phyloP scores from a whole-genome alignment of 37 sponge, comb jelly and placozoan species.

The Sycon ciliatum region DNA sequence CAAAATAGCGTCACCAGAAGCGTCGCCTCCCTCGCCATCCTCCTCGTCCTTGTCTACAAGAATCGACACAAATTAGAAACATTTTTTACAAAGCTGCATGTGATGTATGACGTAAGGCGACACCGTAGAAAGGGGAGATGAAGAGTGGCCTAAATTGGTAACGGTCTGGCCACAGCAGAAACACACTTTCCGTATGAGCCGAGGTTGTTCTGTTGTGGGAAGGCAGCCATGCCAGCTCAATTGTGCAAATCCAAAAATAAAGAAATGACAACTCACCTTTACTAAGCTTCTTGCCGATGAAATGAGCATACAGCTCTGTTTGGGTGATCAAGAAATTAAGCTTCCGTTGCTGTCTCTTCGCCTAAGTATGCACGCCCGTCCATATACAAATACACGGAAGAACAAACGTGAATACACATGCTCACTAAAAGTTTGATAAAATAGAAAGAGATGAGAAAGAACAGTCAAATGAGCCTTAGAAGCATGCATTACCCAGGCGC shows the following conservation, averaged over 20 bases:
- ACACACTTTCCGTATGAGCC: no score
- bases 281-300: slow-evolving; percentile 84
- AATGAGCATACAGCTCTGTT: slow-evolving; percentile 92
- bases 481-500: no score
- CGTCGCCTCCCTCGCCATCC: slow-evolving; percentile 10
- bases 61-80: no score
- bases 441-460: not conserved
- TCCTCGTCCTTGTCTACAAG: slow-evolving; percentile 13
- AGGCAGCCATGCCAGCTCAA: no score
- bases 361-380: slow-evolving; percentile 29
- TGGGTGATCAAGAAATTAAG: slow-evolving; percentile 95
- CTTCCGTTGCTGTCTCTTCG: slow-evolving; percentile 75
- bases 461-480: slow-evolving; percentile 2
- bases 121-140: no score
- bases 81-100: no score
- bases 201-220: no score
- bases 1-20: slow-evolving; percentile 47
- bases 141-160: no score
- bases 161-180: no score
- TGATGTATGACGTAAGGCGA: no score
- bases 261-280: no score
- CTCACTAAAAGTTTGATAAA: not conserved
- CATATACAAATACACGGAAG: not conserved
- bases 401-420: not conserved
- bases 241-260: not conserved